Conservation (phyloP, 1,140 invertebrate species). For the Homalodisca vitripennis region DNA sequence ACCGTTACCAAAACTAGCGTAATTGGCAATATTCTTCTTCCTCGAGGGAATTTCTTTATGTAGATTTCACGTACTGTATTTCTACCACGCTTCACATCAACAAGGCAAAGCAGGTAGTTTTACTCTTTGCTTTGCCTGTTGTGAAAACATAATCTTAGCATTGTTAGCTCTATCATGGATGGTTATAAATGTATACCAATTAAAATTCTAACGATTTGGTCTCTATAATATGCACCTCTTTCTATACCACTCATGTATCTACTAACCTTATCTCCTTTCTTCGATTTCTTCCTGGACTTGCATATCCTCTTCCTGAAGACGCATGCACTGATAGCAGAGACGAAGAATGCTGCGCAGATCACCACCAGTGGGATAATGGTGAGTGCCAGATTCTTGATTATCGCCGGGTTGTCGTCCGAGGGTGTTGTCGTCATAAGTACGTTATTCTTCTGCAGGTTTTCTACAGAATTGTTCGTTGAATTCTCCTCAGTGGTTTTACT, state of each 20-base stretch:
- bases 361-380: conserved; percentile 61
- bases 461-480: conserved; percentile 33
- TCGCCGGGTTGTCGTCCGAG: background rate
- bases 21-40: too few relatives aligned
- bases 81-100: too few relatives aligned
- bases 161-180: background rate
- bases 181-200: background rate
- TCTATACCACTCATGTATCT: too few relatives aligned
- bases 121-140: too few relatives aligned
- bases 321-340: conserved; percentile 51
- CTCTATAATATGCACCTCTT: too few relatives aligned
- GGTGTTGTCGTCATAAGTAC: conserved; percentile 39
- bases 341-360: conserved; percentile 50
- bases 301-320: conserved; percentile 58
- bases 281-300: conserved; percentile 51
- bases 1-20: too few relatives aligned
- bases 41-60: too few relatives aligned
- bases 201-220: background rate
- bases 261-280: conserved; percentile 59
- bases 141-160: too few relatives aligned
- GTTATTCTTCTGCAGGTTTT: conserved; percentile 29
- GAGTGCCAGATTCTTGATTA: conserved; percentile 48
- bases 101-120: too few relatives aligned
- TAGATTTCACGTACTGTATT: too few relatives aligned
- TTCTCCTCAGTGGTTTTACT: too few relatives aligned